Evolutionary conservation across 2,888 invertebrate genomes (phyloP).

Genomic region (Diabrotica balteata): DNA sequence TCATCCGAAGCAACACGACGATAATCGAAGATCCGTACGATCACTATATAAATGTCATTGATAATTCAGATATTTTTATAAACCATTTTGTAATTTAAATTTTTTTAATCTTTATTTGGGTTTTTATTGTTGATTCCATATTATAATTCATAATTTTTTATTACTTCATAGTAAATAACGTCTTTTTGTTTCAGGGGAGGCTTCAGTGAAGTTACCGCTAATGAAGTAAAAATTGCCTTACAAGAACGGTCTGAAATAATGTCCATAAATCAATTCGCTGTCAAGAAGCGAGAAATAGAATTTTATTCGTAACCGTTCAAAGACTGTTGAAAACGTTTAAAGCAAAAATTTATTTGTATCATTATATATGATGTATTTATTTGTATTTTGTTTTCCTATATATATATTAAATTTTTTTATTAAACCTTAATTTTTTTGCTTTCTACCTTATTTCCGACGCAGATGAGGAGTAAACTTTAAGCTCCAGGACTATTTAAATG

Average conservation of each 20-base stretch:
- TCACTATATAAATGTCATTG: no score
- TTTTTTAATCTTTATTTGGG: neutral
- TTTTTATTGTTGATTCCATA: neutral
- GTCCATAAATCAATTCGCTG: constrained; percentile 40
- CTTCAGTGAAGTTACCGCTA: constrained; percentile 36
- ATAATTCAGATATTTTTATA: no score
- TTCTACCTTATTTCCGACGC: neutral
- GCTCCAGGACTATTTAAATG: no score
- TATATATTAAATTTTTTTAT: constrained; percentile 19
- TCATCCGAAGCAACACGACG: no score
- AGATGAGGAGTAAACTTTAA: no score
- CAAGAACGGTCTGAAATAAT: constrained; percentile 46
- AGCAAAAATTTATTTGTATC: constrained; percentile 23
- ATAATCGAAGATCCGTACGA: no score
- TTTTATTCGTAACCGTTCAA: constrained; percentile 40
- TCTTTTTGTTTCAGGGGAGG: constrained; percentile 25
- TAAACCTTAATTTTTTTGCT: neutral
- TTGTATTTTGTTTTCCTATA: constrained; percentile 28
- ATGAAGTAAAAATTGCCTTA: constrained; percentile 44
- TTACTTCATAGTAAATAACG: no score
- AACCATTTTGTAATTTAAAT: no score
- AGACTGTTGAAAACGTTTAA: constrained; percentile 29
- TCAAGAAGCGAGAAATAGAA: constrained; percentile 41
- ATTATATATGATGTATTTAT: constrained; percentile 25
- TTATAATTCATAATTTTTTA: no score